Conservation (phyloP, 2,797 vertebrate species). For the Anguilla anguilla region DNA sequence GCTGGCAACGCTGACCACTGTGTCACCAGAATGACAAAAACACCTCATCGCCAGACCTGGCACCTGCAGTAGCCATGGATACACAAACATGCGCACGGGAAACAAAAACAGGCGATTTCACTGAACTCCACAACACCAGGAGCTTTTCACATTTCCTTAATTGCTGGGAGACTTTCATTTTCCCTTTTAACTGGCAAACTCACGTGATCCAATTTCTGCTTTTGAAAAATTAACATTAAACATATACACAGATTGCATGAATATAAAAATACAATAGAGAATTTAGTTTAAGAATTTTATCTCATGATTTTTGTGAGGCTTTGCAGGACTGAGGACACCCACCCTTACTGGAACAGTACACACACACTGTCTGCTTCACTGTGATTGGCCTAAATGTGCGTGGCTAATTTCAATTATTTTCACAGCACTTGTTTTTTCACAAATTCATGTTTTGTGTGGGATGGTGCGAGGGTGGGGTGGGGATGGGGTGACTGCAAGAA, state of each 20-base stretch:
- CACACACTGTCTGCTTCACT: background rate
- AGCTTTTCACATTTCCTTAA: background rate
- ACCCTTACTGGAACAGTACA: background rate
- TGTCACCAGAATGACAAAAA: constrained; percentile 22
- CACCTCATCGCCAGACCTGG: constrained; percentile 26
- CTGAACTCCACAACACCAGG: background rate
- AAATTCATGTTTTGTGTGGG: background rate
- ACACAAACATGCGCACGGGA: constrained; percentile 17
- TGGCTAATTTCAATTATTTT: background rate
- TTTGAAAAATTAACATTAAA: background rate
- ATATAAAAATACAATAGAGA: too few species aligned
- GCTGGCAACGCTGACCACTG: background rate
- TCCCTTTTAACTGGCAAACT: background rate
- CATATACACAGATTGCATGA: too few species aligned
- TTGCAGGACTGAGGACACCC: background rate
- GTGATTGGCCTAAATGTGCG: background rate
- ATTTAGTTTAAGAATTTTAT: background rate
- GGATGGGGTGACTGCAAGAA: background rate
- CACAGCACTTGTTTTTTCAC: background rate
- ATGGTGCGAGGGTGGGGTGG: constrained; percentile 8
- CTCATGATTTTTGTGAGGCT: background rate
- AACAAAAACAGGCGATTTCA: constrained; percentile 9
- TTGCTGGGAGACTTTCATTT: background rate
- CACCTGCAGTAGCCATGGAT: constrained; percentile 28
- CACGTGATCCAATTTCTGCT: background rate